Base-by-base conservation (phyloP, 2,888 invertebrate species). In the Vanessa cardui region DNA sequence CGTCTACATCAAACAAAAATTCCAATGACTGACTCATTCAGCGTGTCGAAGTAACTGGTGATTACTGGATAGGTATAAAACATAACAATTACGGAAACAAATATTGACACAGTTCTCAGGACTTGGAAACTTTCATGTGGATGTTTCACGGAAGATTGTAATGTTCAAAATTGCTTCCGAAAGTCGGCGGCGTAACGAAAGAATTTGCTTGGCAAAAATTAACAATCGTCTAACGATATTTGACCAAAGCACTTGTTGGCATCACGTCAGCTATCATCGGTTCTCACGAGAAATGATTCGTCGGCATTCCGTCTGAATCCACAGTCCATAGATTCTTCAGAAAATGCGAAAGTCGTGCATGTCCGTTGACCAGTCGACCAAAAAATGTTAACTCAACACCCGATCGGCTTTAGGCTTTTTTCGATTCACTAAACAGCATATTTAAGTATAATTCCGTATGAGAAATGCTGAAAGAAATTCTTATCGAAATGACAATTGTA, bases 311-410 rank as follows among this genome's bases (percentile, higher is more conserved):
- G 76, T 77, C 76, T 73, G 77, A 84, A 79, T 86, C 26, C 26
- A 26, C 26, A 26, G 87, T 89, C 86, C 83, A 86, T 85, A 81
- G 87, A 86, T 84, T 85, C 83, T 85, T 83, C 76, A 81, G 80
- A 82, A 89, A 92, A 92, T 78, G 85, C 86, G 77, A 88, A 87
- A 91, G 87, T 92, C 92, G 92, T 92, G 92, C 92, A 92, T 92
- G 82, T 86, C 92, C 84, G 80, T 79, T 77, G 85, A 82, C 78
- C 86, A 82, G 77, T 85, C 83, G 78, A 86, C 86, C 85, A 85
- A 89, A 91, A 89, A 90, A 87, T 73, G 71, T 80, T 80, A 84
- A 85, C 81, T 80, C 79, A 83, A 85, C 82, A 88, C 77, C 72
- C 78, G 83, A 82, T 80, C 77, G 79, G 73, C 73, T 82, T 75